Conservation (phyloP, 2,113 vertebrate genomes). For the Herpetotheres cachinnans region DNA sequence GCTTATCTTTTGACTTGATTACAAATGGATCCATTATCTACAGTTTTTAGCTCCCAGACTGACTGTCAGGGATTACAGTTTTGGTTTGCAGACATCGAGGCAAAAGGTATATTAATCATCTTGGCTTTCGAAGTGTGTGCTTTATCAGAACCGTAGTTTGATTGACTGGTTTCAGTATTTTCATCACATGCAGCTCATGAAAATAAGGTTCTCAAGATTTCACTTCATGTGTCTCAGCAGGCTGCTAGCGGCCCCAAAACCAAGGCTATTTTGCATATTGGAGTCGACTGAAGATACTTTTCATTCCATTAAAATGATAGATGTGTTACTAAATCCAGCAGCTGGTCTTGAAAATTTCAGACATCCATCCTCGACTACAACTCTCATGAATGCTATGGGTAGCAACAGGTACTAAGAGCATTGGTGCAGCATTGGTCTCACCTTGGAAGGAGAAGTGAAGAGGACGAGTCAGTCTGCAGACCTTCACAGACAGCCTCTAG, state of each 20-base stretch:
- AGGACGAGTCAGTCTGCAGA: background rate
- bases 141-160: background rate
- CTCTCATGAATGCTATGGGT: background rate
- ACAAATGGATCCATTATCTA: background rate
- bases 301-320: background rate
- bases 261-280: background rate
- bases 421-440: background rate
- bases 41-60: background rate
- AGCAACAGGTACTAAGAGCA: background rate
- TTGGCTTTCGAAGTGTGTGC: background rate
- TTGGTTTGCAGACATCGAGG: background rate
- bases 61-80: background rate
- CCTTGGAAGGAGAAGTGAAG: background rate
- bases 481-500: background rate
- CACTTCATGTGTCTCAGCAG: background rate
- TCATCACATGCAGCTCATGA: background rate
- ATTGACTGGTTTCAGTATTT: background rate
- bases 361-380: background rate
- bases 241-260: background rate
- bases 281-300: background rate
- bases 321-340: background rate
- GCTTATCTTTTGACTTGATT: background rate
- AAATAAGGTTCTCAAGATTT: background rate
- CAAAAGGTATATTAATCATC: background rate
- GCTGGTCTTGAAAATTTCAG: background rate